A percentile compares a stretch with the other conserved stretches of the same genome.
These are phyloP conservation scores for Atta colombica DNA, from an alignment of 1,140 invertebrate species.

Conservation along the genomic window DNA sequence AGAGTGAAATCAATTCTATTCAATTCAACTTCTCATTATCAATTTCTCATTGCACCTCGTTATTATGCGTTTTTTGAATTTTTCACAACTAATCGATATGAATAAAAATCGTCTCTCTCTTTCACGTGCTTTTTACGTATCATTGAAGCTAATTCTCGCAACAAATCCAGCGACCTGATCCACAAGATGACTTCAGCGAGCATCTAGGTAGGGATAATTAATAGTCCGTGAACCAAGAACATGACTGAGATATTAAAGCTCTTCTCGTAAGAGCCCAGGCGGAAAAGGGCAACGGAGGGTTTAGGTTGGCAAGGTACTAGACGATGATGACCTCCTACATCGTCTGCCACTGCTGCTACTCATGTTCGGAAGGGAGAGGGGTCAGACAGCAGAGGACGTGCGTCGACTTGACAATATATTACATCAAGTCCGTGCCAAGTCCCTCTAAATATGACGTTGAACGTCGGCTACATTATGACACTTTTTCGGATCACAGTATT, in stretches of 20 bases:
- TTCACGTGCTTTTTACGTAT: constrained; percentile 26
- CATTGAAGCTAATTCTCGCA: constrained; percentile 33
- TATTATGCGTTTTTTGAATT: background rate
- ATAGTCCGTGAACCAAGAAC: constrained; percentile 45
- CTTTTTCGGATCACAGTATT: constrained; percentile 39
- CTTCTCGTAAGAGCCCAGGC: constrained; percentile 30
- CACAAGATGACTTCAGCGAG: constrained; percentile 32
- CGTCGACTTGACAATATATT: constrained; percentile 62
- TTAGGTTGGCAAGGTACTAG: constrained; percentile 54
- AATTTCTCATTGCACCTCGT: background rate
- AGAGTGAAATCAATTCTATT: background rate
- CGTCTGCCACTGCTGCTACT: constrained; percentile 24
- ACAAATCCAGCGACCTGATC: constrained; percentile 52
- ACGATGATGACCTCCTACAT: constrained; percentile 60
- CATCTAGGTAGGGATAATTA: constrained; percentile 54
- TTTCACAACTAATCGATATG: background rate
- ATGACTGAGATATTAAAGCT: constrained; percentile 60
- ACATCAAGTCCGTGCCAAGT: constrained; percentile 52
- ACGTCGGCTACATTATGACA: constrained; percentile 32
- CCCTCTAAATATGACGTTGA: constrained; percentile 47
- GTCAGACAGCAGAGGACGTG: constrained; percentile 3
- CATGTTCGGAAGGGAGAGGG: background rate
- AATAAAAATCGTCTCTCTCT: background rate
- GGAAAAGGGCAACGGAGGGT: constrained; percentile 39
- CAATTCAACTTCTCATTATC: background rate